These are phyloP conservation scores for Hydropsyche betteni DNA, from an alignment of 2,888 invertebrate genomes.

Conservation along the genomic window DNA sequence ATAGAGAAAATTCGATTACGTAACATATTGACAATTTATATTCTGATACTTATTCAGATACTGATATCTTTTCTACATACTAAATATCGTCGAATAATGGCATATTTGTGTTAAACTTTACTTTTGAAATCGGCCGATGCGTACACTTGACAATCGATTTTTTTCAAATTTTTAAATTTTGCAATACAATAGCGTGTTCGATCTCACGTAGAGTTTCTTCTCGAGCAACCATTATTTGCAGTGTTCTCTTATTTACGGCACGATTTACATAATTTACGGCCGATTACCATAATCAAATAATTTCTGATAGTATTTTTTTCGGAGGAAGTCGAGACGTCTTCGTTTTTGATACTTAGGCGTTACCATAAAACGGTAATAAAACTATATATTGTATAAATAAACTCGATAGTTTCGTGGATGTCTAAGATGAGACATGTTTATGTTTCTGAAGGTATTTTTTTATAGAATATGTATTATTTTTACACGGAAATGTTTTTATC, in stretches of 20 bases:
- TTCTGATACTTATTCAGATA: no score
- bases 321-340: constrained; percentile 22
- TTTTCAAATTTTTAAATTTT: no score
- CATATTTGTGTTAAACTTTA: no score
- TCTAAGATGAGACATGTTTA: constrained; percentile 13
- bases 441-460: not conserved
- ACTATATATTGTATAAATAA: constrained; percentile 4
- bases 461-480: not conserved
- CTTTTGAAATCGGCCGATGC: no score
- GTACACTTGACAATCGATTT: no score
- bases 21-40: no score
- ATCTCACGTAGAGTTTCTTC: no score
- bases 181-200: no score
- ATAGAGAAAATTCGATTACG: no score
- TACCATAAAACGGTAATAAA: constrained; percentile 19
- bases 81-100: no score
- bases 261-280: constrained; percentile 22
- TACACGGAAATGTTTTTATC: constrained; percentile 11
- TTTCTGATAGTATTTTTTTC: constrained; percentile 11
- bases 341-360: not conserved
- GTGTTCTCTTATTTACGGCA: not conserved
- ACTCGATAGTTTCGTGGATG: constrained; percentile 1
- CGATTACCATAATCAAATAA: constrained; percentile 26
- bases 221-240: no score
- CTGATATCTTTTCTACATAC: no score